phyloP scores from a whole-genome alignment of 2,113 vertebrate species.

The Heteronetta atricapilla region DNA sequence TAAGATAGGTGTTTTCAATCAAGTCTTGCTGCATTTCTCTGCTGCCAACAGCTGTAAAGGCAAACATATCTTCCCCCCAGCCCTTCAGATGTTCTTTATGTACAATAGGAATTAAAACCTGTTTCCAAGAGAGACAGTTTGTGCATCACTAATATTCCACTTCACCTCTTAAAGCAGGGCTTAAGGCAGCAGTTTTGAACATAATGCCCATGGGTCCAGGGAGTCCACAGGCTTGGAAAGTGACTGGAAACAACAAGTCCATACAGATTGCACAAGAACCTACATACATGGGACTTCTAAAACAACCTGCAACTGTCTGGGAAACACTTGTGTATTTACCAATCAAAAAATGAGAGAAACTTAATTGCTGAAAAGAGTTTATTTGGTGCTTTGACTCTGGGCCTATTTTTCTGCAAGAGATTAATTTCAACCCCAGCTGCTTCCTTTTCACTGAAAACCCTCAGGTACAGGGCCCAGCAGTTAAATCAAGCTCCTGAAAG shows the following conservation, averaged over 20 bases:
- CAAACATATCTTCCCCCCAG: background rate
- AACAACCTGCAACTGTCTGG: background rate
- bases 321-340: background rate
- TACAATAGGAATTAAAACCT: background rate
- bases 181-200: background rate
- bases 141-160: background rate
- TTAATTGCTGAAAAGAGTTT: background rate
- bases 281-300: background rate
- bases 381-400: background rate
- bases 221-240: background rate
- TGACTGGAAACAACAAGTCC: background rate
- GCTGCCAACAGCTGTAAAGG: slow-evolving; percentile 40
- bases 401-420: background rate
- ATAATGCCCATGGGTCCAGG: background rate
- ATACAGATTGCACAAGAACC: accelerated
- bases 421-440: background rate
- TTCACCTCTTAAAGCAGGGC: background rate
- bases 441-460: background rate
- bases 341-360: background rate
- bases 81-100: background rate
- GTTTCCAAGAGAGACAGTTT: background rate
- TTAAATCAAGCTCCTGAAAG: background rate
- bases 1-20: background rate
- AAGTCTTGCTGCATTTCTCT: slow-evolving; percentile 17
- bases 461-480: background rate